Base-by-base conservation (phyloP, 1,140 invertebrate species). In the Caenorhabditis brenneri region DNA sequence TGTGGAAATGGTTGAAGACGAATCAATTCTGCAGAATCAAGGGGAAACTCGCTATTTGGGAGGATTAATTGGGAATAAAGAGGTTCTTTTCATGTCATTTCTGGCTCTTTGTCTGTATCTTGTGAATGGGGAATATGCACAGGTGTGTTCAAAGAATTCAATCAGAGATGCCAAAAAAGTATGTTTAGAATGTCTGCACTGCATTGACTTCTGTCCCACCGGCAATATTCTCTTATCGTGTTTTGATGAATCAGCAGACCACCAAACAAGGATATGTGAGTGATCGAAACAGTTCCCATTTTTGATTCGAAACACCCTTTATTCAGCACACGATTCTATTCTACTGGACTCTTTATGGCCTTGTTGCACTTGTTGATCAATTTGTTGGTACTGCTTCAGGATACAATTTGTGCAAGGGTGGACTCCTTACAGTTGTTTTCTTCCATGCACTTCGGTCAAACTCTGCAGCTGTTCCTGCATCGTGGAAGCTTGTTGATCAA, bases 361-460 rank as follows among this genome's bases (percentile, higher is more conserved):
- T 74, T 12, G 33, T 42, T 46, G 33, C 65, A 22, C 65, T 74
- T 7, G 10, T 74, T 29, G 65, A 74, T 74, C 65, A 74, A 42
- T 74, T 74, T 15, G 36, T 31, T 39, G 65, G 65, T 10, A 46
- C 65, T 19, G 65, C 65, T 46, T 36, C 42, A 24, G 65, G 65
- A 74, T 74, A 74, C n/a, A 74, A 74, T 42, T 42, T 74, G 36
- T 74, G 65, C 36, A 74, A 74, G n/a, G 27, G 4, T 24, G 65
- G 65, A 12, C 65, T 74, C 9, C 65, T 74, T 3, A 24, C 15
- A 24, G 65, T 42, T 22, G 12, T 74, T 16, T 74, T 74, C 22
- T 74, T 74, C 19, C 65, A 74, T 12, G 65, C 65, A 27, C n/a
- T 74, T 24, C 65, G 65, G 7, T 74, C 65, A 0, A 42, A 42